These are phyloP conservation scores for Marisa cornuarietis DNA, from an alignment of 1,140 invertebrate species.

Conservation along the genomic window DNA sequence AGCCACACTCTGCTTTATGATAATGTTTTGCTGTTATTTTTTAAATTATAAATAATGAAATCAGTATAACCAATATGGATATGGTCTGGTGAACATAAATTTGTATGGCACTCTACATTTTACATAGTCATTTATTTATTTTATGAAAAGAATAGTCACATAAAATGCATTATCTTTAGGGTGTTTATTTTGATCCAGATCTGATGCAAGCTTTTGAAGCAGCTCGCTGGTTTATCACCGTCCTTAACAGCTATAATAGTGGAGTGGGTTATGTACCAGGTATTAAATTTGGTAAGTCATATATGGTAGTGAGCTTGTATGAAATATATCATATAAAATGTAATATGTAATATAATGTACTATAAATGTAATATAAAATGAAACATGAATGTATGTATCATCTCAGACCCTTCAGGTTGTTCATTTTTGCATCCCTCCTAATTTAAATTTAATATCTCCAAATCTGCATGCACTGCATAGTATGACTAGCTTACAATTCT, in stretches of 20 bases:
- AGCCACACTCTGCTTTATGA: background rate
- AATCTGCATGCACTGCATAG: background rate
- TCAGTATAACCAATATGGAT: background rate
- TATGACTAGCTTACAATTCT: no score
- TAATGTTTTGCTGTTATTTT: background rate
- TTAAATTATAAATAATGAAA: background rate
- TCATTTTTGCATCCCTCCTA: background rate
- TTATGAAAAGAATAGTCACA: background rate
- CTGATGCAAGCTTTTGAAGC: constrained; percentile 63
- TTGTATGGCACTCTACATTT: background rate
- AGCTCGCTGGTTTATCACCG: constrained; percentile 64
- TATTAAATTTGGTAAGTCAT: constrained; percentile 43
- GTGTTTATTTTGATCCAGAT: constrained; percentile 34
- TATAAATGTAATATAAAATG: background rate
- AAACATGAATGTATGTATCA: no score
- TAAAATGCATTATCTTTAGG: no score
- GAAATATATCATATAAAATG: background rate
- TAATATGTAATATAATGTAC: background rate
- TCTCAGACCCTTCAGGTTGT: background rate
- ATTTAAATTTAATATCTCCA: background rate
- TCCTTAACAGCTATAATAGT: constrained; percentile 53
- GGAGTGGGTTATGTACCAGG: constrained; percentile 29
- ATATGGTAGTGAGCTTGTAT: background rate
- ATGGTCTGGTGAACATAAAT: background rate
- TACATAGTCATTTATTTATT: background rate